Evolutionary conservation across 2,888 invertebrate genomes (phyloP), one percentile per base, ranked within the genome.

Genomic region (Ariolimax columbianus): DNA sequence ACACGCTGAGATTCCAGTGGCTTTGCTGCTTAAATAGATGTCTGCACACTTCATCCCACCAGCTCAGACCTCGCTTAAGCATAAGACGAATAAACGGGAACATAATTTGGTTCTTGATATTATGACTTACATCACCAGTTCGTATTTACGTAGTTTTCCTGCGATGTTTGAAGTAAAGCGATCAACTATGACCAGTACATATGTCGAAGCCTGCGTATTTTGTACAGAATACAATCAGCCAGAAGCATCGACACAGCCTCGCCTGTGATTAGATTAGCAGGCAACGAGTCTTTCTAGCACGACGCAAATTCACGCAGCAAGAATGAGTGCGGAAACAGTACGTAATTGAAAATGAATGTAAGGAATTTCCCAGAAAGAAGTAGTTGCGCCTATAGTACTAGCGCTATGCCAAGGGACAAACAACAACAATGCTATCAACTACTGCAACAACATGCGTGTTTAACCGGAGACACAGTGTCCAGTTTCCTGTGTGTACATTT

Each of bases 221-320:
- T 26, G 63, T 63, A 63, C 17, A 59, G 14, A 63, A 30, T n/a
- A 63, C 23, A 63, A 30, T 40, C 38, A 72, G 72, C 40, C 40
- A 26, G 40, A 38, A 72, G 40, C 72, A 3, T 4, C 6, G 30
- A 30, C n/a, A 7, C 33, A 23, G 23, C 26, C 23, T 26, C 26
- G 38, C 72, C 72, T 38, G 14, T 40, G 38, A 72, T 72, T 72
- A 72, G 40, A 72, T 72, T 72, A 72, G 38, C 72, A 72, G 72
- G 26, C 72, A 72, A 72, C 17, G 72, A 72, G 19, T 72, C 26
- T 23, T 26, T 40, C 26, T 9, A 23, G 7, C 23, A 19, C 72
- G 40, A 40, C 19, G 23, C 26, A 23, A 19, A 26, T 14, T 38
- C 38, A 38, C 26, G 40, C 23, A 19, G 26, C 38, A 38, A 63